Percentiles rank a stretch among this genome's conserved stretches.
These are phyloP conservation scores for Nymphalis urticae DNA, from an alignment of 2,888 invertebrate species.

Conservation along the genomic window DNA sequence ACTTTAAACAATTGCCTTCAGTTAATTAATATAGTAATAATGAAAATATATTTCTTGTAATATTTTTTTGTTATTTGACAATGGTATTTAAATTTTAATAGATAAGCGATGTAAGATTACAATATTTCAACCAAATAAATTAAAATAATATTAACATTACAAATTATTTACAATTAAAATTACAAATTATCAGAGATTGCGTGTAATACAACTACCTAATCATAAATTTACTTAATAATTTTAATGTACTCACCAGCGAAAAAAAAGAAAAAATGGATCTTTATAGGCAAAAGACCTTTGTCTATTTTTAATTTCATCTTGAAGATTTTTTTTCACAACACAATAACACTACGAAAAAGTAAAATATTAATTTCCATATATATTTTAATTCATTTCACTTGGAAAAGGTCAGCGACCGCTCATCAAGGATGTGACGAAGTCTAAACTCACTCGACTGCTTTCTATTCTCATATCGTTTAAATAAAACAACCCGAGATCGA, in stretches of 20 bases:
- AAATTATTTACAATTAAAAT: too few species aligned
- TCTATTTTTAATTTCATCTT: conserved; percentile 84
- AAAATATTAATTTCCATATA: not conserved
- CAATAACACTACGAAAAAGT: not conserved
- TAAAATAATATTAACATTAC: too few species aligned
- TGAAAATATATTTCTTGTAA: too few species aligned
- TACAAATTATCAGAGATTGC: too few species aligned
- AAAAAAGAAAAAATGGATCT: conserved; percentile 93
- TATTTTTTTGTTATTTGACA: too few species aligned
- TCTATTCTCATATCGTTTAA: conserved; percentile 28
- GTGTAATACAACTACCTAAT: not conserved
- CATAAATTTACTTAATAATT: not conserved
- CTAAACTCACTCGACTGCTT: conserved; percentile 26
- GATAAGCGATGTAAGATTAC: too few species aligned
- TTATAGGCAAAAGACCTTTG: conserved; percentile 87
- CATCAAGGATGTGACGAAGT: not conserved
- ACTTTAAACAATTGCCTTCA: too few species aligned
- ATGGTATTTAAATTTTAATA: too few species aligned
- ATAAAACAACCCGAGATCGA: conserved; percentile 16
- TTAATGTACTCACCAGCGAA: conserved; percentile 86
- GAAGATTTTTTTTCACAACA: conserved; percentile 3
- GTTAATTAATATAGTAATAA: too few species aligned
- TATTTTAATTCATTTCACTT: not conserved
- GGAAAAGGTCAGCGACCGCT: not conserved
- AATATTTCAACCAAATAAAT: too few species aligned